These are phyloP conservation scores for Halcyon chelicuti DNA, from an alignment of 2,797 vertebrate genomes.

Conservation along the genomic window DNA sequence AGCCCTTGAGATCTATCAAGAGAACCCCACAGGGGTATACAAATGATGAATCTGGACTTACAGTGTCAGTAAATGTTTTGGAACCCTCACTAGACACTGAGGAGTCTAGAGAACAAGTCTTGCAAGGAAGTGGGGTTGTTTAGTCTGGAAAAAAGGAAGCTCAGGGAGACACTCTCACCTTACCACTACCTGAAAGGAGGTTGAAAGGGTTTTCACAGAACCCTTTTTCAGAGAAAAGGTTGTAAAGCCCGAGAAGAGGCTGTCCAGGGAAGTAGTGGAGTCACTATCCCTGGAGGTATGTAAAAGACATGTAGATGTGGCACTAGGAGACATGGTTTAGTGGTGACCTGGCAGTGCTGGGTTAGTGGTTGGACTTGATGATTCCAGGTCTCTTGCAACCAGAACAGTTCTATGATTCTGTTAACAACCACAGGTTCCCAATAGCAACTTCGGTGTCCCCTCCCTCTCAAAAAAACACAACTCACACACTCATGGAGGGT, in stretches of 20 bases:
- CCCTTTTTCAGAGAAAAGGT: background rate
- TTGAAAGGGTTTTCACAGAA: no score
- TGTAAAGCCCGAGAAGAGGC: background rate
- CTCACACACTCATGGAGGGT: background rate
- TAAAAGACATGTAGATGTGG: background rate
- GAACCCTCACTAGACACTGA: no score
- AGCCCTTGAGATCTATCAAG: background rate
- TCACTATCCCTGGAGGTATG: background rate
- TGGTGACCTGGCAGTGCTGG: no score
- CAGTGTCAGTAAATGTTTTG: background rate
- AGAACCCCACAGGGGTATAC: no score
- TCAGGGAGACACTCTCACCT: no score
- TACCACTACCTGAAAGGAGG: no score
- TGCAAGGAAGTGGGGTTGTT: no score
- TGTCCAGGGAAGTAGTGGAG: background rate
- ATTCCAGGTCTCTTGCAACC: background rate
- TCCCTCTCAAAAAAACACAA: background rate
- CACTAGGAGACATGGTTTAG: no score
- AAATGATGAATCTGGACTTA: background rate
- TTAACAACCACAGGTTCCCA: background rate
- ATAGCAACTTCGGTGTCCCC: background rate
- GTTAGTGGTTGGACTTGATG: background rate
- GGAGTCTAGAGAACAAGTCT: no score
- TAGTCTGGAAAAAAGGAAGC: no score
- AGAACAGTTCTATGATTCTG: background rate